Evolutionary conservation across 2,888 invertebrate genomes (phyloP), one percentile per base, ranked within the genome.

Genomic region (Drosophila emarginata): DNA sequence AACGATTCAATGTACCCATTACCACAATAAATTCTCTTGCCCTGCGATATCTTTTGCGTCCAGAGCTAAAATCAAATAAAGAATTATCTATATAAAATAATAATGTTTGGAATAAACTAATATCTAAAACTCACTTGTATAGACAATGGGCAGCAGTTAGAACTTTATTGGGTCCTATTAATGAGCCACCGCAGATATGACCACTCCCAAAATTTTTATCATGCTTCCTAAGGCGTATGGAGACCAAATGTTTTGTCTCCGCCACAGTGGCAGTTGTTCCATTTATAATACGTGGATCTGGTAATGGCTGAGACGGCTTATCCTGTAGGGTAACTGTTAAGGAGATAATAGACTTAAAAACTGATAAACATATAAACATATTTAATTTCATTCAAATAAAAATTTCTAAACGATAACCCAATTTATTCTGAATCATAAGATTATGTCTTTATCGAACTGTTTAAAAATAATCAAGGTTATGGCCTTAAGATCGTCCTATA

Each of bases 131-230:
- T 89, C 60, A 91, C 91, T 90, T 85, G 72, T 84, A 91, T 7
- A 91, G 71, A 23, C 91, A 91, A 58, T 91, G 91, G 2, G 91
- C 91, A 0, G 91, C 91, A 12, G 91, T 91, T 7, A 91, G 62
- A 2, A 91, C 90, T 74, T 89, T 91, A 37, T 76, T 88, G n/a
- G 68, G 71, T 0, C 85, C 88, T 11, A 91, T 89, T 2, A 91
- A 70, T 0, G 90, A 79, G 2, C 91, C 91, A 0, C 91, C 91
- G 59, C 91, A 91, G 23, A 91, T 80, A 69, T 91, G 91, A 0
- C 91, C 91, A 40, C 65, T 76, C 9, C 91, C 91, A 65, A 91
- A 91, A 39, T 69, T 77, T 1, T 67, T 70, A 6, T 91, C 91
- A 15, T 78, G 75, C 7, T 68, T 73, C 26, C 77, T 80, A 18